These are phyloP conservation scores for Alsophila aescularia DNA, from an alignment of 2,888 invertebrate species.

Conservation along the genomic window DNA sequence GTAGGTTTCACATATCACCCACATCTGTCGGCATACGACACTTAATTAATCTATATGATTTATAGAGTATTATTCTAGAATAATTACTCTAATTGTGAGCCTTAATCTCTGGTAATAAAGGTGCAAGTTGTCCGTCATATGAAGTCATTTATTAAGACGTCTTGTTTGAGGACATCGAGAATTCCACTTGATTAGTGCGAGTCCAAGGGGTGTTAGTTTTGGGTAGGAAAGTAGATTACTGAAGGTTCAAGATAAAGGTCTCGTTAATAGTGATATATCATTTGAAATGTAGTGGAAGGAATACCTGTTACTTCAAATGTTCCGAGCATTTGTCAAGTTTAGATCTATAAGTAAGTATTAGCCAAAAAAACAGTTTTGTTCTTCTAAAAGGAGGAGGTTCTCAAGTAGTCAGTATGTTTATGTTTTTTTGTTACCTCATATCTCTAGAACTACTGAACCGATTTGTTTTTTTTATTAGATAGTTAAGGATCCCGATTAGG, in stretches of 20 bases:
- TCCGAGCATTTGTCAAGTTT: no score
- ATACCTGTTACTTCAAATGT: no score
- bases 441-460: no score
- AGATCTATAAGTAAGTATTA: no score
- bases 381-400: no score
- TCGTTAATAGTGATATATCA: background rate
- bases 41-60: constrained; percentile 59
- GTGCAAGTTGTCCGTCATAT: constrained; percentile 8
- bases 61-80: constrained; percentile 51
- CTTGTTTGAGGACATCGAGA: constrained; percentile 30
- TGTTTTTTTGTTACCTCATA: no score
- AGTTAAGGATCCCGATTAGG: no score
- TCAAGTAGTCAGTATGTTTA: no score
- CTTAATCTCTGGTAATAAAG: constrained; percentile 31
- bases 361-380: no score
- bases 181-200: constrained; percentile 42
- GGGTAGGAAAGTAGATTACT: constrained; percentile 13
- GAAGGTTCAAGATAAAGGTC: constrained; percentile 14
- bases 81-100: constrained; percentile 31
- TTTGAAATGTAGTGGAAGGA: background rate
- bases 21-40: constrained; percentile 52
- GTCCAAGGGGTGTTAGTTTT: constrained; percentile 17
- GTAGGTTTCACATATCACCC: constrained; percentile 16
- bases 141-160: constrained; percentile 27
- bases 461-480: no score